Evolutionary conservation across 2,113 vertebrate genomes (phyloP).

Genomic region (Otolemur garnettii): DNA sequence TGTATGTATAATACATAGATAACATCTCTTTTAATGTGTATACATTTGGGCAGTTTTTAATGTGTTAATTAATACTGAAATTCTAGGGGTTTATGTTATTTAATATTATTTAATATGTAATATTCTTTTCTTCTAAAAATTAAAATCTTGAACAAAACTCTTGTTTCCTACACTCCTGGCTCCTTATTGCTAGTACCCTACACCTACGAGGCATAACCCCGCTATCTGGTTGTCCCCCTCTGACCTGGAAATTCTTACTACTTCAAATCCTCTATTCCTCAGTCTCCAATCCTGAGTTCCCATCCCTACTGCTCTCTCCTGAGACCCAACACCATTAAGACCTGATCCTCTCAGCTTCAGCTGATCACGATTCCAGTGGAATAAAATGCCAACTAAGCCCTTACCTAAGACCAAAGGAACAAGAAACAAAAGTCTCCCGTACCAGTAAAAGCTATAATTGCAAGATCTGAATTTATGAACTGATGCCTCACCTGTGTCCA

Average conservation of each 20-base stretch:
- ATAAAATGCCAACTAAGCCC: neutral
- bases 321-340: neutral
- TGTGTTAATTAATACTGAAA: conserved; percentile 52
- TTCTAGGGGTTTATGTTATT: conserved; percentile 19
- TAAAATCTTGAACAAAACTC: conserved; percentile 29
- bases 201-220: neutral
- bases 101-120: neutral
- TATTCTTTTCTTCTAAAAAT: conserved; percentile 48
- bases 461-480: conserved; percentile 1
- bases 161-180: neutral
- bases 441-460: neutral
- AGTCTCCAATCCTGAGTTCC: neutral
- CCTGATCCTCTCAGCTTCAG: neutral
- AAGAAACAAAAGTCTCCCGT: neutral
- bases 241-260: neutral
- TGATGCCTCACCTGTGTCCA: neutral
- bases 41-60: neutral
- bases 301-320: neutral
- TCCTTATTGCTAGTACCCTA: neutral
- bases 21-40: too few relatives aligned
- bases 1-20: neutral
- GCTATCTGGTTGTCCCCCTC: neutral
- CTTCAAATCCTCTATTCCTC: neutral
- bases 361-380: neutral
- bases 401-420: neutral